phyloP scores from a whole-genome alignment of 2,113 vertebrate species.

The Sialia sialis region DNA sequence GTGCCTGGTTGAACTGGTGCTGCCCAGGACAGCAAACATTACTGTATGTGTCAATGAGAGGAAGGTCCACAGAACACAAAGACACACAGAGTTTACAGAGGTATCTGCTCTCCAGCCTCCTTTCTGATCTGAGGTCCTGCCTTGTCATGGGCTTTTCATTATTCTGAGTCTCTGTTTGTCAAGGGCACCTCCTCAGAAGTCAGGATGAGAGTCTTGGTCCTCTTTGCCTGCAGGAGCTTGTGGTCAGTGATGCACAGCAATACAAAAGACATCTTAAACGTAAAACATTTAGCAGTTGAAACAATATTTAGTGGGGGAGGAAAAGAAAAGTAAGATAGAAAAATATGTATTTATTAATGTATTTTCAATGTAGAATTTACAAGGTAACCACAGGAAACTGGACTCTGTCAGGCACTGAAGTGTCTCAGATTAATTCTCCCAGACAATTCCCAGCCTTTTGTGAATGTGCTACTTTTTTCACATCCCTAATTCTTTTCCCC shows the following conservation, averaged over 20 bases:
- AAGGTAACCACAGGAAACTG: neutral
- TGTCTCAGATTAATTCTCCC: neutral
- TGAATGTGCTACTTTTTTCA: neutral
- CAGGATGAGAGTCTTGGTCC: neutral
- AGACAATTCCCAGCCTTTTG: conserved; percentile 14
- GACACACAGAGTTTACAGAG: neutral
- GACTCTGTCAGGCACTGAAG: neutral
- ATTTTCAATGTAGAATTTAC: neutral
- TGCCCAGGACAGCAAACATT: neutral
- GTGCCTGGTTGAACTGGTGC: neutral
- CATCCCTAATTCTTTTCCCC: conserved; percentile 9
- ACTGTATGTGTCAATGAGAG: neutral
- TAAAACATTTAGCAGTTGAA: neutral
- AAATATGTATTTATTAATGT: neutral
- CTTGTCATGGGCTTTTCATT: neutral
- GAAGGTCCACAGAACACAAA: neutral
- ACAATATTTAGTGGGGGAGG: neutral
- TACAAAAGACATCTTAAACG: neutral
- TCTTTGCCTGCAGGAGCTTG: neutral
- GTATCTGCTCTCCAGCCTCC: neutral
- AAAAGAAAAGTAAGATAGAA: neutral
- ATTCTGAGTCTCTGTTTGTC: neutral
- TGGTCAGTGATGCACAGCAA: fast-evolving
- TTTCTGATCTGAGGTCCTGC: neutral
- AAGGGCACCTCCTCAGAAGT: neutral